Base-by-base conservation (phyloP, 1,140 invertebrate species). In the Lerema accius region DNA sequence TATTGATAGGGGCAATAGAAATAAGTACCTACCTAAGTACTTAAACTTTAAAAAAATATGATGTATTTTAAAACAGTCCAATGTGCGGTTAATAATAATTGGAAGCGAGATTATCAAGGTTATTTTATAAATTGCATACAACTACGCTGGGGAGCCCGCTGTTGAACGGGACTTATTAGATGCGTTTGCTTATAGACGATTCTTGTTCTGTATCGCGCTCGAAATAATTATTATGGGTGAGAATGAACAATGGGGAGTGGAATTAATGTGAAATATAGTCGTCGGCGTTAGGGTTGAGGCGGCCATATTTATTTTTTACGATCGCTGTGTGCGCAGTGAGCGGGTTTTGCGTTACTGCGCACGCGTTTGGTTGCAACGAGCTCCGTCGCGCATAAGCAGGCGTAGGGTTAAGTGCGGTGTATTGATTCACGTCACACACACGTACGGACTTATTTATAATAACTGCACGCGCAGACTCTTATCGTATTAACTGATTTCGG, bases 201-300 rank as follows among this genome's bases (percentile, higher is more conserved):
- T 75, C 69, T 76, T 80, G 69, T 76, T 76, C 78, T 80, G 64
- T 74, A 78, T 73, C 67, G 64, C 67, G 67, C 67, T 71, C 69
- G 63, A 71, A 76, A 82, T 80, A 76, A 80, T 82, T 78, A 74
- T 76, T 70, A 78, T 76, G 74, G 75, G 74, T 78, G 82, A 67
- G 67, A 84, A 74, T 75, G 76, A 80, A 84, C 73, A 84, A 77
- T 78, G 63, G 78, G 82, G 78, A 43, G 73, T 68, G 71, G 67
- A 79, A 66, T 75, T 78, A 80, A 82, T 84, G 74, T 81, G 66
- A 84, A 80, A 75, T 78, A 76, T 79, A 74, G 69, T 56, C 67
- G 48, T 65, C 65, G 61, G 73, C 63, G 45, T 67, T 72, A 49
- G 73, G 69, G 71, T 64, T 65, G 48, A 63, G 71, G 67, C 63